Base-by-base conservation (phyloP, 2,888 invertebrate species). In the Elgonia sp. region DNA sequence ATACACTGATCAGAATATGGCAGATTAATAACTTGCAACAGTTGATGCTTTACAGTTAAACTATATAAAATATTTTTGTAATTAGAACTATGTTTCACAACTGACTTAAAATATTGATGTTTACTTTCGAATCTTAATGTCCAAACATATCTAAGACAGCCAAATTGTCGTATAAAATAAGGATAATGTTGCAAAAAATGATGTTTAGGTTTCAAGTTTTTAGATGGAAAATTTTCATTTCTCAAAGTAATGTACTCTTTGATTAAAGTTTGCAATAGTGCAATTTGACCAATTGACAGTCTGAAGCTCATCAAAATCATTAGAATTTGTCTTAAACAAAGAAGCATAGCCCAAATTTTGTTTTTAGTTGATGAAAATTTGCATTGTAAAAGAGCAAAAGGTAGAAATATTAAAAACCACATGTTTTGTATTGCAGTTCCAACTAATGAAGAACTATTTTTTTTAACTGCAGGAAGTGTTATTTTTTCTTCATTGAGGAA, bases 61-160 rank as follows among this genome's bases (percentile, higher is more conserved):
- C 82, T 81, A 60, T 73, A 20, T 1, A 85, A 86, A 21, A 90
- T 62, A 86, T 90, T 90, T 87, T 89, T 89, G 50, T 89, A 91
- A 86, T 92, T 92, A 72, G 85, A 86, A n/a, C 16, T 46, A 57
- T 82, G 84, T 69, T 84, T 83, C 0, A 86, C 46, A 20, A 88
- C 20, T 67, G 62, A 79, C 86, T 92, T 91, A 37, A 92, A 91
- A 88, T 84, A 90, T 9, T 79, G 85, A 62, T 92, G 91, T 67
- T 89, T 90, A 40, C 89, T 89, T 76, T 92, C 92, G 75, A 89
- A 92, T 29, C 89, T 8, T 0, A 90, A 63, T 9, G 89, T 91
- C 87, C 88, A 91, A 2, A 84, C 40, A 39, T 90, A 83, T 70
- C 86, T 86, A 6, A 90, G 37, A 14, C 84, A 86, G 0, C 90